Percentiles rank a stretch among this genome's conserved stretches.
Conservation (phyloP, 2,113 vertebrate species). For the Acrocephalus arundinaceus region DNA sequence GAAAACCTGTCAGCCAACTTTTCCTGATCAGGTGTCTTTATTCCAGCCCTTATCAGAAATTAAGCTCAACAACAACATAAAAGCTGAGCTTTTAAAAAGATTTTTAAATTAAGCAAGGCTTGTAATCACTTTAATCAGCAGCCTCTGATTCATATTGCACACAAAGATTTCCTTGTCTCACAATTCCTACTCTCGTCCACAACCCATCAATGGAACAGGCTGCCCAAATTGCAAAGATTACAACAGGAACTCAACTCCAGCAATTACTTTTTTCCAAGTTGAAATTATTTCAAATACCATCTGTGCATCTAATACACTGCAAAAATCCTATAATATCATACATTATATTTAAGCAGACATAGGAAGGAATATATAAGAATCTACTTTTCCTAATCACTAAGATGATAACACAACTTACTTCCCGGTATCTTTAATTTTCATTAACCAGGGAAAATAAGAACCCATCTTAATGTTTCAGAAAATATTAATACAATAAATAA, state of each 20-base stretch:
- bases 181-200: neutral
- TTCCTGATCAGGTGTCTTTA: neutral
- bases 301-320: neutral
- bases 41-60: neutral
- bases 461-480: neutral
- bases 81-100: neutral
- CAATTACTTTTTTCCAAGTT: neutral
- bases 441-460: neutral
- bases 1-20: slow-evolving; percentile 25
- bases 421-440: neutral
- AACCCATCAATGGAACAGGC: neutral
- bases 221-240: neutral
- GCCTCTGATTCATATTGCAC: neutral
- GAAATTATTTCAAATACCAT: neutral
- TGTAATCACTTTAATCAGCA: neutral
- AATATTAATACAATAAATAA: neutral
- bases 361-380: neutral
- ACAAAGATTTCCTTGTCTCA: neutral
- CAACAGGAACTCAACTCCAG: neutral
- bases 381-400: neutral
- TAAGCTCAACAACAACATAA: neutral
- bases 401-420: neutral
- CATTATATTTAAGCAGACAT: neutral
- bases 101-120: neutral
- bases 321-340: neutral